Percentiles rank a stretch among this genome's conserved stretches.
These are phyloP conservation scores for Virgularia gustaviana DNA, from an alignment of 92 coral and sea anemone genomes.

Conservation along the genomic window DNA sequence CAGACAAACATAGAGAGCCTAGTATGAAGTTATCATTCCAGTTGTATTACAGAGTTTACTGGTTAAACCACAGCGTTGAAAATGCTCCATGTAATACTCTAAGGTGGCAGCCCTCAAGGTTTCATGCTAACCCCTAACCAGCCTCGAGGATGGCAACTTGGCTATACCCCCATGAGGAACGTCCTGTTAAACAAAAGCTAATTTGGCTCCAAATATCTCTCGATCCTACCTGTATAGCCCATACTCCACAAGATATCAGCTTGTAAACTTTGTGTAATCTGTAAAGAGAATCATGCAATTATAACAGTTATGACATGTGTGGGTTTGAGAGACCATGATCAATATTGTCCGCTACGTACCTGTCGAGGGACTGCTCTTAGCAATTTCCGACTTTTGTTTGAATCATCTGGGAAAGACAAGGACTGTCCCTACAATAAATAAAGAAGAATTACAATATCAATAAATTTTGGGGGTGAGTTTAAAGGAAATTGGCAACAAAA, in stretches of 20 bases:
- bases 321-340: background rate
- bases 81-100: too few species aligned
- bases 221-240: constrained; percentile 73
- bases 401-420: constrained; percentile 20
- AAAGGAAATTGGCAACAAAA: background rate
- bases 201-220: background rate
- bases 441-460: background rate
- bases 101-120: too few species aligned
- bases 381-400: constrained; percentile 59
- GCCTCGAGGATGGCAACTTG: too few species aligned
- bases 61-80: too few species aligned
- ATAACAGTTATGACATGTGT: background rate
- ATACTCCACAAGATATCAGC: constrained; percentile 98
- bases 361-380: constrained; percentile 91
- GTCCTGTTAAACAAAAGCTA: background rate
- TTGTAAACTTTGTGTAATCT: constrained; percentile 91
- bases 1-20: too few species aligned
- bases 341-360: too few species aligned
- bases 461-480: too few species aligned
- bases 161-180: too few species aligned
- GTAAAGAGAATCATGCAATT: background rate
- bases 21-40: too few species aligned
- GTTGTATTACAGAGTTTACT: too few species aligned
- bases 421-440: constrained; percentile 69
- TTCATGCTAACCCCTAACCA: too few species aligned